These are phyloP conservation scores for Bradypodion ventrale DNA, from an alignment of 2,797 vertebrate genomes.

Conservation along the genomic window DNA sequence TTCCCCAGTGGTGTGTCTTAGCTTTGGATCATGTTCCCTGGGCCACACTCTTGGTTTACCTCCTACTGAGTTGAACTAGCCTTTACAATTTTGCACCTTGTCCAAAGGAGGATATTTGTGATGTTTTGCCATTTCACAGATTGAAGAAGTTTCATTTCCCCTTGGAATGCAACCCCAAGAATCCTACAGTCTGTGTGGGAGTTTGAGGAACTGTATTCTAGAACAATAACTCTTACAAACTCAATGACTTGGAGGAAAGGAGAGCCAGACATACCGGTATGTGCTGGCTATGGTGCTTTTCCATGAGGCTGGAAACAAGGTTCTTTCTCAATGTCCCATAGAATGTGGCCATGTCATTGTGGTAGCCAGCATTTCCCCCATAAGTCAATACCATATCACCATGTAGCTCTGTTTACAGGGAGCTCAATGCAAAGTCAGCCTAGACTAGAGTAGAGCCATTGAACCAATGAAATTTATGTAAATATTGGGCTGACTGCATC, in stretches of 20 bases:
- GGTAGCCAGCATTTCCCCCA: neutral
- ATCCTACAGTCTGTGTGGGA: too few species aligned
- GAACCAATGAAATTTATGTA: too few species aligned
- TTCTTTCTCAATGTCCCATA: neutral
- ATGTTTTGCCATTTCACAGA: too few species aligned
- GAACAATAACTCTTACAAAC: too few species aligned
- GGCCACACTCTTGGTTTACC: neutral
- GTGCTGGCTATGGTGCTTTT: neutral
- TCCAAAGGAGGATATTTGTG: neutral
- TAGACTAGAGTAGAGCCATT: too few species aligned
- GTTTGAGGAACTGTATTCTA: too few species aligned
- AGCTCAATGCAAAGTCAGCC: too few species aligned
- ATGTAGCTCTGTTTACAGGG: neutral
- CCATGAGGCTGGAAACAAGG: neutral
- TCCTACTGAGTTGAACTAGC: neutral
- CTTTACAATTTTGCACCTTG: neutral
- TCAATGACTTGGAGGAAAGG: neutral
- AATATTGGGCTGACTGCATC: too few species aligned
- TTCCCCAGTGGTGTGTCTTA: neutral
- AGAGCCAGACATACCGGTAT: neutral
- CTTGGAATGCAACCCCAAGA: too few species aligned
- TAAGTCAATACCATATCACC: neutral
- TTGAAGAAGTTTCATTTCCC: too few species aligned
- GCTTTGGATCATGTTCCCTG: neutral
- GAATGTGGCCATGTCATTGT: neutral